A percentile compares a stretch with the other conserved stretches of the same genome.
Evolutionary conservation across 2,113 vertebrate species (phyloP).

Genomic region (Nothoprocta pentlandii): DNA sequence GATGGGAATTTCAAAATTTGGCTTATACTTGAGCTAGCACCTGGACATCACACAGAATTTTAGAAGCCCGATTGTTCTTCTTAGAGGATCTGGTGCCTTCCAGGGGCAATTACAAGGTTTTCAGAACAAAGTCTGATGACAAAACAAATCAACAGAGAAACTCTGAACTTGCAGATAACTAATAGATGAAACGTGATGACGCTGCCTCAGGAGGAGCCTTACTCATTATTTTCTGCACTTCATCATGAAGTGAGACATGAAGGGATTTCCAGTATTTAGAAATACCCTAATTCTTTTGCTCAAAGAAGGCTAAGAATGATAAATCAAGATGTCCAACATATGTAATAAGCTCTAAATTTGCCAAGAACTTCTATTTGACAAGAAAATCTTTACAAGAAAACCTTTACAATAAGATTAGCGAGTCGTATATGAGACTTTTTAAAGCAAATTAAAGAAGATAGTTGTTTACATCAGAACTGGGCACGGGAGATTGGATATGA

Average conservation of each 20-base stretch:
- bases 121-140: not conserved
- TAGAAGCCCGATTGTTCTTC: not conserved
- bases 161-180: not conserved
- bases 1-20: not conserved
- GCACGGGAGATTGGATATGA: not conserved
- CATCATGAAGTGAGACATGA: not conserved
- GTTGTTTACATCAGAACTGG: not conserved
- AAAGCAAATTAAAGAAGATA: not conserved
- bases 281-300: not conserved
- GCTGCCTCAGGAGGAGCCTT: not conserved
- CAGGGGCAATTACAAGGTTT: not conserved
- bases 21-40: not conserved
- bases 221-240: conserved; percentile 15
- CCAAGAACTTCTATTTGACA: not conserved
- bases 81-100: not conserved
- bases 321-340: not conserved
- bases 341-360: not conserved
- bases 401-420: not conserved
- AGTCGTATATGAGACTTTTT: not conserved
- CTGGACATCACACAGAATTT: not conserved
- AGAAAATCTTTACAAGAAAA: conserved; percentile 14
- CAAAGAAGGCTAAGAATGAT: not conserved
- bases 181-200: not conserved
- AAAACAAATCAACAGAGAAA: not conserved
- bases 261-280: conserved; percentile 36